A percentile compares a stretch with the other conserved stretches of the same genome.
Conservation (phyloP, 1,140 invertebrate species). For the Semibalanus balanoides region DNA sequence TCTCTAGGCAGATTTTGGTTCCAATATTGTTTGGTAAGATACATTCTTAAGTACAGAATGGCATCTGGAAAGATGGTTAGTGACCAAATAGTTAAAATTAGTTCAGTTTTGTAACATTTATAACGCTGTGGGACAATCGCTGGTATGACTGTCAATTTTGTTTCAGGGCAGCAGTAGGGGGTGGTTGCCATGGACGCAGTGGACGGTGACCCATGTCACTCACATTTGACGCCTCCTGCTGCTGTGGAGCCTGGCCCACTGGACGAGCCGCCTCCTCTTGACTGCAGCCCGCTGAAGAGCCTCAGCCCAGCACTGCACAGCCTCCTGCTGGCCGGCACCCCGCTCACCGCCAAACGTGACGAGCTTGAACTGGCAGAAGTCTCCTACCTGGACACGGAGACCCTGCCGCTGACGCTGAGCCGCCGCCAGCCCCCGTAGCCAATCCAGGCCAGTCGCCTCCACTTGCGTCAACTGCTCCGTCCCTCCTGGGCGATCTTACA, state of each 20-base stretch:
- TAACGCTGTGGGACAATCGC: no score
- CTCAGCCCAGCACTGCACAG: not conserved
- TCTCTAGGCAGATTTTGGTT: no score
- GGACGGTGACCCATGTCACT: not conserved
- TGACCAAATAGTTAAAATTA: no score
- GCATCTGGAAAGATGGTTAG: no score
- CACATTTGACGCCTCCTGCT: not conserved
- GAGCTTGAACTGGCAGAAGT: not conserved
- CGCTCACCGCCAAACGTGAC: not conserved
- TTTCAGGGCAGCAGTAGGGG: no score
- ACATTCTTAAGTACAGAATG: no score
- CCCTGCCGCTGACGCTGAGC: not conserved
- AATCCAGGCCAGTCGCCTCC: not conserved
- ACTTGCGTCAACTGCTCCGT: not conserved
- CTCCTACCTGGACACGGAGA: not conserved
- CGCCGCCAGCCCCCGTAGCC: no score
- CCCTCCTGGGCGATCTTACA: not conserved
- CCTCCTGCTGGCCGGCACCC: not conserved
- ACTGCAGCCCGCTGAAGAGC: not conserved
- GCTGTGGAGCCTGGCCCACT: not conserved
- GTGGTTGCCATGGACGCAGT: not conserved
- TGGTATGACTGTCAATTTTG: no score
- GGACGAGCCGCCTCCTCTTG: no score
- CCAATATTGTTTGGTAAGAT: no score
- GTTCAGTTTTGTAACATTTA: no score